Evolutionary conservation across 2,113 vertebrate species (phyloP).

Genomic region (Periophthalmus modestus): DNA sequence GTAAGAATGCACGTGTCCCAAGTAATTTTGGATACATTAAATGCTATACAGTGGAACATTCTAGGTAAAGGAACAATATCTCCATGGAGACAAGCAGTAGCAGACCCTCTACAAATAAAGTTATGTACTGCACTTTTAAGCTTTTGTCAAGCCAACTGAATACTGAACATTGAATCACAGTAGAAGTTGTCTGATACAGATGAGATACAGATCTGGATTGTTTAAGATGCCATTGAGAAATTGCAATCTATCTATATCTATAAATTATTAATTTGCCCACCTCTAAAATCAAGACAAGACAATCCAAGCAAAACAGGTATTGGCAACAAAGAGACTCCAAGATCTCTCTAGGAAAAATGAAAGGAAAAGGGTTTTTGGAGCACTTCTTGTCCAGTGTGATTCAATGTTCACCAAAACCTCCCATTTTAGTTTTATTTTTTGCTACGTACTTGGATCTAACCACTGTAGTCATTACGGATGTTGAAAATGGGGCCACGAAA

Average conservation of each 20-base stretch:
- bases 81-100: too few species aligned
- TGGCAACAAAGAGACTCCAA: neutral
- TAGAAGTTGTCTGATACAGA: neutral
- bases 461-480: neutral
- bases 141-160: neutral
- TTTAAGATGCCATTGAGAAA: neutral
- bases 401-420: neutral
- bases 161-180: constrained; percentile 26
- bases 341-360: neutral
- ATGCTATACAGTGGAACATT: too few species aligned
- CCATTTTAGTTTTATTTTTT: neutral
- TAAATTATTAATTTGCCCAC: too few species aligned
- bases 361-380: neutral
- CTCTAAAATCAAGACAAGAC: neutral
- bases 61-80: too few species aligned
- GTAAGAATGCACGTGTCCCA: too few species aligned
- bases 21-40: too few species aligned
- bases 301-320: neutral
- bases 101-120: too few species aligned
- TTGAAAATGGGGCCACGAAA: neutral
- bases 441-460: neutral
- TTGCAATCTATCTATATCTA: too few species aligned
- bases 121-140: neutral
- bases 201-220: neutral
- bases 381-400: neutral